phyloP scores from a whole-genome alignment of 2,113 vertebrate genomes.

The Myodes glareolus region DNA sequence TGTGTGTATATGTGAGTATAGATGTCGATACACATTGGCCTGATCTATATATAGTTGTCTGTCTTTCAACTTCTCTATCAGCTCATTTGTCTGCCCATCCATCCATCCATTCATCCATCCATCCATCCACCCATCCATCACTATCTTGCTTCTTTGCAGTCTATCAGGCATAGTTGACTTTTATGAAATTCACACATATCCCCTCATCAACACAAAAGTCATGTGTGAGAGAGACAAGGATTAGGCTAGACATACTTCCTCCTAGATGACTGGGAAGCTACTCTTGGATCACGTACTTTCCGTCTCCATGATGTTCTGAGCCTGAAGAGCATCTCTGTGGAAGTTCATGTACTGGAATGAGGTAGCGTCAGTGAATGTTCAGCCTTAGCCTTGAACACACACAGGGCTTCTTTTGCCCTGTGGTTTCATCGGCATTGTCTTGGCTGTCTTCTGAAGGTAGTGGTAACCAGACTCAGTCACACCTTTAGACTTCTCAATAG shows the following conservation, averaged over 20 bases:
- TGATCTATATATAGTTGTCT: not conserved
- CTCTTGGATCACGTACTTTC: not conserved
- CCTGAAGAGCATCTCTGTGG: not conserved
- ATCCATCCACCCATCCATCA: not conserved
- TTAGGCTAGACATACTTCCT: not conserved
- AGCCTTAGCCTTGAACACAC: not conserved
- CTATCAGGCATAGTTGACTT: not conserved
- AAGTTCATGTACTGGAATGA: not conserved
- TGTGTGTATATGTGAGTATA: not conserved
- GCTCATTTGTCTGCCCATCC: not conserved
- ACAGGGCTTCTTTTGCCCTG: not conserved
- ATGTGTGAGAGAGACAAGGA: not conserved
- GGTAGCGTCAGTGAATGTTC: not conserved
- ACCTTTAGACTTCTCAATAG: constrained; percentile 17
- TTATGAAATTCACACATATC: not conserved
- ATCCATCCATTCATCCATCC: not conserved
- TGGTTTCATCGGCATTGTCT: not conserved
- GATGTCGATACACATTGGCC: not conserved
- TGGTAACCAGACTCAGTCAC: not conserved
- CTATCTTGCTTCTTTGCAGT: no score
- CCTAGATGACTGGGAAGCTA: not conserved
- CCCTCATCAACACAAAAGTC: not conserved
- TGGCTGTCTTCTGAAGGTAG: not conserved
- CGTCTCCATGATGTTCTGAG: not conserved
- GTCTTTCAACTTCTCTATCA: not conserved